Percentiles rank a stretch among this genome's conserved stretches.
Conservation (phyloP, 2,888 invertebrate species). For the Stenichneumon culpator region DNA sequence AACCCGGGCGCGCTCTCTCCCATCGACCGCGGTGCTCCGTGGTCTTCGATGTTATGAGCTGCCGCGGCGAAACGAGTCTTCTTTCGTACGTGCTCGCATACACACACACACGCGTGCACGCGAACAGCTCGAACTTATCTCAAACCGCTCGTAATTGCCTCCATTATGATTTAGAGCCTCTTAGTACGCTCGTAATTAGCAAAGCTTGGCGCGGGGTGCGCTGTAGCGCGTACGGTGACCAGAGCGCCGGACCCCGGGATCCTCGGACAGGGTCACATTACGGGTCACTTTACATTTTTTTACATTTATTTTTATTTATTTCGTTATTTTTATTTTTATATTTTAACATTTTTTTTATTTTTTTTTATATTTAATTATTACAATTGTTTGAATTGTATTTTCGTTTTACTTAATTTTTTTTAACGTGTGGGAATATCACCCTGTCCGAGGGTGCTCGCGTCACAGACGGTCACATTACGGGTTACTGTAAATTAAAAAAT, state of each 20-base stretch:
- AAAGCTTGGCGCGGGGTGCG: background rate
- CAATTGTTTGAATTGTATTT: too few species aligned
- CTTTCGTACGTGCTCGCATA: background rate
- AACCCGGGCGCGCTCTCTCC: slow-evolving; percentile 32
- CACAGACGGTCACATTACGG: too few species aligned
- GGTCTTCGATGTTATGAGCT: slow-evolving; percentile 36
- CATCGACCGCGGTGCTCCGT: slow-evolving; percentile 33
- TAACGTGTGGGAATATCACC: too few species aligned
- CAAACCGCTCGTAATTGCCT: slow-evolving; percentile 52
- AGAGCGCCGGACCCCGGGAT: background rate
- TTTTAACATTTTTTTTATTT: too few species aligned
- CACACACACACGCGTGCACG: background rate
- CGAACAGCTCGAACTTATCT: slow-evolving; percentile 32
- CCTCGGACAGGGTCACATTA: background rate
- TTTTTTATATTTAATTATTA: too few species aligned
- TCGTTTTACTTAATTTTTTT: too few species aligned
- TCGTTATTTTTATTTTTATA: too few species aligned
- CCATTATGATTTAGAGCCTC: slow-evolving; percentile 54
- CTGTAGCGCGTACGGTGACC: slow-evolving; percentile 9
- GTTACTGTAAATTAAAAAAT: too few species aligned
- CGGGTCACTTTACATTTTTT: slow-evolving; percentile 18
- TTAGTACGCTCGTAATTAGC: slow-evolving; percentile 48
- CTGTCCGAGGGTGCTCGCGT: too few species aligned
- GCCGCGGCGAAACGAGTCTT: slow-evolving; percentile 51
- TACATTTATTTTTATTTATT: too few species aligned